Conservation (phyloP, 2,888 invertebrate genomes). For the Keiferia lycopersicella region DNA sequence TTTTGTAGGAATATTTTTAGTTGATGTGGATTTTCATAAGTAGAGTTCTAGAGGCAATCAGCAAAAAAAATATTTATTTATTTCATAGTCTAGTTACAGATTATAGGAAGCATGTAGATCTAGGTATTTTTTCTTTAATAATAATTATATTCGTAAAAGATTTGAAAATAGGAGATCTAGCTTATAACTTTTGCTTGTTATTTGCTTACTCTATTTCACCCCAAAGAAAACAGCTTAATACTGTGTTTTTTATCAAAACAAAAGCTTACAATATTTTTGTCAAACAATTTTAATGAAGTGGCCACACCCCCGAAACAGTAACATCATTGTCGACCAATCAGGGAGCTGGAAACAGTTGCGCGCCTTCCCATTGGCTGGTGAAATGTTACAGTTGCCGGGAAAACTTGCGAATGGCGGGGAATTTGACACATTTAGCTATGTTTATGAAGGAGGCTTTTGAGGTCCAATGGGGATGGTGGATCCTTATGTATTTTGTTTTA, state of each 20-base stretch:
- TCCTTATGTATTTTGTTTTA: not conserved
- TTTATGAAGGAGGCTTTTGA: conserved; percentile 16
- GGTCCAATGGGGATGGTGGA: not conserved
- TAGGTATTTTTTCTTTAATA: too few relatives aligned
- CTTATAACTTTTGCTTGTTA: too few relatives aligned
- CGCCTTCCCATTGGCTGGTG: conserved; percentile 32
- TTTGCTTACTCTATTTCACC: too few relatives aligned
- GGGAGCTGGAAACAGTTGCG: conserved; percentile 26
- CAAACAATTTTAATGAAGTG: conserved; percentile 24
- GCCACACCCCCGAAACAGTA: conserved; percentile 8
- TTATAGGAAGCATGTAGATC: too few relatives aligned
- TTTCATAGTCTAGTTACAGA: too few relatives aligned
- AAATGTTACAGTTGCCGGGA: conserved; percentile 30
- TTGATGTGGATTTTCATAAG: too few relatives aligned
- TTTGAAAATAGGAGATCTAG: too few relatives aligned
- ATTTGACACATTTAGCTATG: conserved; percentile 24
- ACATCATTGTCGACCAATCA: conserved; percentile 20
- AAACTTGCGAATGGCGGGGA: conserved; percentile 24
- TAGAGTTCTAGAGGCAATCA: too few relatives aligned
- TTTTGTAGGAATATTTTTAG: not conserved
- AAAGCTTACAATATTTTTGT: conserved; percentile 18
- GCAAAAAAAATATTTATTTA: too few relatives aligned
- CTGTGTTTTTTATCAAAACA: too few relatives aligned
- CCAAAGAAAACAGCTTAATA: too few relatives aligned
- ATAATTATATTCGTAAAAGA: too few relatives aligned